These are phyloP conservation scores for Seira sanloemensis DNA, from an alignment of 2,888 invertebrate species.

Conservation along the genomic window DNA sequence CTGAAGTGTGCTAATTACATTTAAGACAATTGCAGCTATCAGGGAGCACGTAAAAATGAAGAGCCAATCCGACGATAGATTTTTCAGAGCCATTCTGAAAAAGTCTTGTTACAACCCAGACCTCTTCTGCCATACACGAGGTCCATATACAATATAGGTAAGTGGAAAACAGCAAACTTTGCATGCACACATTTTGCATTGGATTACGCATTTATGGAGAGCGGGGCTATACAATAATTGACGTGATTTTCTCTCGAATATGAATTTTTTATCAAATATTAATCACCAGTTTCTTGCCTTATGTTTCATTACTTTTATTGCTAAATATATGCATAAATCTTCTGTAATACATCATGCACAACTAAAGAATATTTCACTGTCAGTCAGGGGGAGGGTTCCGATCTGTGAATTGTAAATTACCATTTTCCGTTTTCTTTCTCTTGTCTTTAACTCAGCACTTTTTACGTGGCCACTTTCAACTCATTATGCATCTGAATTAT, in stretches of 20 bases:
- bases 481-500: not conserved
- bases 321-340: constrained; percentile 53
- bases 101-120: too few relatives aligned
- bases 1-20: not conserved
- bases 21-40: not conserved
- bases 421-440: constrained; percentile 54
- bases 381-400: constrained; percentile 59
- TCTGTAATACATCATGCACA: constrained; percentile 58
- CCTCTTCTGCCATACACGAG: too few relatives aligned
- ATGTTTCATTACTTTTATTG: constrained; percentile 33
- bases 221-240: not conserved
- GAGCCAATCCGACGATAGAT: too few relatives aligned
- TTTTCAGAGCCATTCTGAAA: too few relatives aligned
- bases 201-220: not conserved
- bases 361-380: constrained; percentile 61
- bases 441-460: constrained; percentile 3
- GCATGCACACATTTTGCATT: not conserved
- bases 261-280: constrained; percentile 5
- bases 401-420: constrained; percentile 63
- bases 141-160: too few relatives aligned
- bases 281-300: not conserved
- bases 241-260: not conserved
- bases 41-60: not conserved
- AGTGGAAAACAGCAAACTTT: not conserved
- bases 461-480: not conserved